phyloP scores from a whole-genome alignment of 2,113 vertebrate species.

The Xiphias gladius region DNA sequence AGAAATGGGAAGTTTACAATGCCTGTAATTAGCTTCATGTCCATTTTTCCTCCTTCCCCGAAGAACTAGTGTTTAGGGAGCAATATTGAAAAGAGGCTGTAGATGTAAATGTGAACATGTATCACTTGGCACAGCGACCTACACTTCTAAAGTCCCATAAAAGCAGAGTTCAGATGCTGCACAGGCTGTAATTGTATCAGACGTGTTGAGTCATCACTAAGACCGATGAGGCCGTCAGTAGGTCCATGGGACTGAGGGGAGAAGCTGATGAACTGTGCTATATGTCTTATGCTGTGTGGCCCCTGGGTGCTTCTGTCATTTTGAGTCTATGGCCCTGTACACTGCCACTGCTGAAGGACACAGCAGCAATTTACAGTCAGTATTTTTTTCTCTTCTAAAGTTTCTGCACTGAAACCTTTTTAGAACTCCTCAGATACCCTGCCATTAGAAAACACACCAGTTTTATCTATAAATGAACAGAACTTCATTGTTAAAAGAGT shows the following conservation, averaged over 20 bases:
- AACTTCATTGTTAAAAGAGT: conserved; percentile 28
- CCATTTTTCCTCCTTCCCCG: neutral
- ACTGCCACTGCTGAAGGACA: neutral
- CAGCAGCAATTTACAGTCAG: neutral
- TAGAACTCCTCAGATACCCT: neutral
- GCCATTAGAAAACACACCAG: neutral
- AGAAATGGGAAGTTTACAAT: no score
- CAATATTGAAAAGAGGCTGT: neutral
- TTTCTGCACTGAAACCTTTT: neutral
- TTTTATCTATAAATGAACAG: neutral
- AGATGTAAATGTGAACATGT: no score
- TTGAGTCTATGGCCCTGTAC: neutral
- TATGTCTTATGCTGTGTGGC: neutral
- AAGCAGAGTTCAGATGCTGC: neutral
- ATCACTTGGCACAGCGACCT: neutral
- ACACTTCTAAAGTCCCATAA: neutral
- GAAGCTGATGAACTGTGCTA: neutral
- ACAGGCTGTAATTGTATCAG: neutral
- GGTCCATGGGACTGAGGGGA: neutral
- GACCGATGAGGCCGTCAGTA: neutral
- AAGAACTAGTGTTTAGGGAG: neutral
- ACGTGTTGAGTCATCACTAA: neutral
- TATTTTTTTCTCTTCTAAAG: neutral
- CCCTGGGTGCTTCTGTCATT: conserved; percentile 4
- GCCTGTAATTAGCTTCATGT: neutral